Evolutionary conservation across 2,888 invertebrate species (phyloP).

Genomic region (Rhabditophanes sp.): DNA sequence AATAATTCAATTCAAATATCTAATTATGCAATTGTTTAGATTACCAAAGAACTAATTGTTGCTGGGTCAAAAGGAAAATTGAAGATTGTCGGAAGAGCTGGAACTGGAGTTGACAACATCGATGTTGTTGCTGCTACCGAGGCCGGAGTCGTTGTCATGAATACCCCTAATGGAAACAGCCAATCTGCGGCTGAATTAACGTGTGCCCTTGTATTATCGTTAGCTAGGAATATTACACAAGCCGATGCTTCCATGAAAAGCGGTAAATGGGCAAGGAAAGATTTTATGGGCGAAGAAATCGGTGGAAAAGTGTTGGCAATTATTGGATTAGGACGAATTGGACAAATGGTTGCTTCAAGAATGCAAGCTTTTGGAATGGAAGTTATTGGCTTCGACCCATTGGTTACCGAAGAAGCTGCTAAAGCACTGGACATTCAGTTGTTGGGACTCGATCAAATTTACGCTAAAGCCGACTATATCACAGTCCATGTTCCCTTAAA

Average conservation of each 20-base stretch:
- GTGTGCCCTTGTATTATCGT: slow-evolving; percentile 66
- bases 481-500: slow-evolving; percentile 91
- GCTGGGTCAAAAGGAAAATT: slow-evolving; percentile 53
- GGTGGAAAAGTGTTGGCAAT: slow-evolving; percentile 75
- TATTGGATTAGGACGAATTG: slow-evolving; percentile 82
- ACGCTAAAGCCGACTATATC: slow-evolving; percentile 94
- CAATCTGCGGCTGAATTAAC: slow-evolving; percentile 91
- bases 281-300: slow-evolving; percentile 51
- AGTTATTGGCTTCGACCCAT: slow-evolving; percentile 88
- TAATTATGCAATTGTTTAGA: slow-evolving; percentile 51
- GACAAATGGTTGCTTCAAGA: slow-evolving; percentile 75
- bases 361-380: slow-evolving; percentile 93
- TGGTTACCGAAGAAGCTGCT: slow-evolving; percentile 61
- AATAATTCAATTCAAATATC: slow-evolving; percentile 6
- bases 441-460: slow-evolving; percentile 67
- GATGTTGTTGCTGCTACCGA: slow-evolving; percentile 70
- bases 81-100: slow-evolving; percentile 83
- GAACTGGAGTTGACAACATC: slow-evolving; percentile 94
- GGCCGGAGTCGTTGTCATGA: slow-evolving; percentile 72
- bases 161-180: slow-evolving; percentile 46
- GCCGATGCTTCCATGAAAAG: slow-evolving; percentile 69
- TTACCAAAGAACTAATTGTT: slow-evolving; percentile 56
- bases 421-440: slow-evolving; percentile 61
- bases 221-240: slow-evolving; percentile 65
- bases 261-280: slow-evolving; percentile 80